Base-by-base conservation (phyloP, 2,113 vertebrate species). In the Dasypus novemcinctus region DNA sequence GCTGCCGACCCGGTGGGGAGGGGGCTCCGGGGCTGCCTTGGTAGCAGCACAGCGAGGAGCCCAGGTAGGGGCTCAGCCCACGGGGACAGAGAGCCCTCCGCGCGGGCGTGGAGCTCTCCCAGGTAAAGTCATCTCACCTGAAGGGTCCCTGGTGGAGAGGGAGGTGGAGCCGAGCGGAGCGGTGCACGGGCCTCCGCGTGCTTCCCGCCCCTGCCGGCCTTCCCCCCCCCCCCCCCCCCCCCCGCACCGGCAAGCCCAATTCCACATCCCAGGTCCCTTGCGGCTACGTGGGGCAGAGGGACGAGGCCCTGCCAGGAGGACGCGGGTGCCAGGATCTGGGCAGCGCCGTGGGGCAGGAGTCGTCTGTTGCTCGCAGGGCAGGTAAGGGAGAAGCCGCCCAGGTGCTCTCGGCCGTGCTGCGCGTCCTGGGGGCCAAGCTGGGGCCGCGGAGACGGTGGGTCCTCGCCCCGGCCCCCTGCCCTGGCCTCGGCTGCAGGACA, bases 201-300 rank as follows among this genome's bases (percentile, higher is more conserved):
- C 33, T 41, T n/a, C 36, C 41, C 46, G 20, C 27, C 43, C 84
- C 0, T 4, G 63, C 21, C 27, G 68, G 46, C 49, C 10, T 4
- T 7, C n/a, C 63, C 5, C 2, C 46, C 23, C 1, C 2, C 46
- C 23, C 1, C n/a, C n/a, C n/a, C n/a, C n/a, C n/a, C n/a, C 2
- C 46, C 23, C 1, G 25, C 12, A 25, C 13, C 36, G 69, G 61
- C 20, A 23, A 33, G 41, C 25, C 21, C 27, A 57, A 46, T 25
- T 33, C 29, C n/a, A 20, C 38, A 8, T 82, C 59, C 49, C 78
- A 76, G 49, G 61, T 88, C 49, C 21, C 4, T 76, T 69, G n/a
- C 21, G 36, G 78, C 78, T 46, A 49, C 4, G n/a, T 36, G 36
- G 43, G 52, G 52, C n/a, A 52, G 54, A 15, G 18, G 68, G 78